These are phyloP conservation scores for Oreochromis niloticus DNA, from an alignment of 2,113 vertebrate genomes.

Conservation along the genomic window DNA sequence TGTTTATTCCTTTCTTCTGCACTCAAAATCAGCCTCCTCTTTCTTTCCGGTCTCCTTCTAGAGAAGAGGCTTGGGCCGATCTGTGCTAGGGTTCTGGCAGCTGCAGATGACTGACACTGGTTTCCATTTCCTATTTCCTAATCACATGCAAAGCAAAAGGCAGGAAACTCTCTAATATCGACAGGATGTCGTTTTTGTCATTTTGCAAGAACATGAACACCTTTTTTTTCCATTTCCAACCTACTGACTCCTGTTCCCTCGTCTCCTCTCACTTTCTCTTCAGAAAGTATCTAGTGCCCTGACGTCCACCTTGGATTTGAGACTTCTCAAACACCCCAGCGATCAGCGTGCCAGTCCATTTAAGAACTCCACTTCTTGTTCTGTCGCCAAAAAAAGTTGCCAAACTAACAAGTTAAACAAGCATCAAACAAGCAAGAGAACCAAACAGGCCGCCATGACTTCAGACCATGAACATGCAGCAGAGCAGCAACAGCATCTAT, in stretches of 20 bases:
- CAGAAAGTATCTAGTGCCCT: not conserved
- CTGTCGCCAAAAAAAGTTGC: not conserved
- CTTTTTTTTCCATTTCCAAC: not conserved
- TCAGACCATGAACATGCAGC: conserved; percentile 4
- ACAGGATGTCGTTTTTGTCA: not conserved
- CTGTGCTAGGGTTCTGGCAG: not conserved
- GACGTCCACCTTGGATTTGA: not conserved
- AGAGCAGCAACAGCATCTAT: conserved; percentile 40
- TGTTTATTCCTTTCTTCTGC: not conserved
- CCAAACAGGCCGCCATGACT: not conserved
- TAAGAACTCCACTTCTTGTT: not conserved
- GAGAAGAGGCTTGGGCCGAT: not conserved
- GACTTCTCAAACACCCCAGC: not conserved
- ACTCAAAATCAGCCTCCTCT: not conserved
- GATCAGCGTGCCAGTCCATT: not conserved
- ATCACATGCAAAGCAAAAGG: not conserved
- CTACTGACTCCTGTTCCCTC: not conserved
- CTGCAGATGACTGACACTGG: not conserved
- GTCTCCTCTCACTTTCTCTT: conserved; percentile 7
- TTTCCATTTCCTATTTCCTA: not conserved
- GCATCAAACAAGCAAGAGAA: not conserved
- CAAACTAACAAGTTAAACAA: not conserved
- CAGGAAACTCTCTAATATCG: not conserved
- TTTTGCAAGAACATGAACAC: not conserved
- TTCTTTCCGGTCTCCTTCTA: not conserved